Evolutionary conservation across 1,140 invertebrate genomes (phyloP).

Genomic region (Propsilocerus akamusi): DNA sequence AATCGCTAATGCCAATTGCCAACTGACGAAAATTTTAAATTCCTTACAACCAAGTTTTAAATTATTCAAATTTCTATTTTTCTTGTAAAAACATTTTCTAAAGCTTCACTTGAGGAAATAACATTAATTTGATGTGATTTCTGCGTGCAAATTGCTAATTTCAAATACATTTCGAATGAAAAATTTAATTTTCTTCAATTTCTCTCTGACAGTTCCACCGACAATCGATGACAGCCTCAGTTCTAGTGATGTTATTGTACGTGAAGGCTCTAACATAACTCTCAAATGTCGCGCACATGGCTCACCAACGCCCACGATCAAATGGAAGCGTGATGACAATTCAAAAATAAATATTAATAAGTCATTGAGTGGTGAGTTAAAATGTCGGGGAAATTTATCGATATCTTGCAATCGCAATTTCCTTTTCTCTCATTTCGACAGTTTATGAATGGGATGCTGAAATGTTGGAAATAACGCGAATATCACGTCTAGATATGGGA

Average conservation of each 20-base stretch:
- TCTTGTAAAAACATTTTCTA: no score
- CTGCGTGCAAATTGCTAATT: background rate
- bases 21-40: no score
- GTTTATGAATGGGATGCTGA: constrained; percentile 67
- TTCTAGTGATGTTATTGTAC: constrained; percentile 76
- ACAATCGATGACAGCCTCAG: constrained; percentile 79
- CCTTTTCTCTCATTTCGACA: constrained; percentile 19
- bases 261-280: constrained; percentile 76
- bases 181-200: background rate
- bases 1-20: no score
- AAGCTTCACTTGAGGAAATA: no score
- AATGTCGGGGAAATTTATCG: no score
- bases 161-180: background rate
- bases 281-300: constrained; percentile 75
- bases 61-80: no score
- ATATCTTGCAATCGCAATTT: no score
- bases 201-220: constrained; percentile 53
- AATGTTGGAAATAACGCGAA: constrained; percentile 63
- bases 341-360: constrained; percentile 68
- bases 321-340: constrained; percentile 80
- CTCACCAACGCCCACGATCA: constrained; percentile 69
- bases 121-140: background rate
- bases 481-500: constrained; percentile 77
- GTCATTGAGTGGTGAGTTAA: constrained; percentile 44
- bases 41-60: no score